Conservation (phyloP, 2,797 vertebrate species). For the Lacerta bilineata region DNA sequence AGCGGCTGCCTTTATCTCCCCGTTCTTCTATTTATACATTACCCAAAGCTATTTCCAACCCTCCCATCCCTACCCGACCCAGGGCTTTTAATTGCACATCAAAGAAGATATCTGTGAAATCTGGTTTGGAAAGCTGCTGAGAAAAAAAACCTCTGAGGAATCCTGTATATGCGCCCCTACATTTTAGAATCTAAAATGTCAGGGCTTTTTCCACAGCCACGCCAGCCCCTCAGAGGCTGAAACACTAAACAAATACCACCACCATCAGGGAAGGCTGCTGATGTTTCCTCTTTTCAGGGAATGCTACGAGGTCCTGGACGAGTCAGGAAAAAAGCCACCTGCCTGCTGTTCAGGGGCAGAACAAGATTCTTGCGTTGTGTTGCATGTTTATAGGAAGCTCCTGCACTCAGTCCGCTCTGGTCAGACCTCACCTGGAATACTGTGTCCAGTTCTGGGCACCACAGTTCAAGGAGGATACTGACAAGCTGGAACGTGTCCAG, state of each 20-base stretch:
- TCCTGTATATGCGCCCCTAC: constrained; percentile 50
- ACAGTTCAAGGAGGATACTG: no score
- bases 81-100: constrained; percentile 63
- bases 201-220: constrained; percentile 34
- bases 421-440: no score
- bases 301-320: background rate
- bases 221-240: constrained; percentile 22
- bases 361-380: background rate
- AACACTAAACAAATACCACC: constrained; percentile 38
- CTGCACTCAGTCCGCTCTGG: no score
- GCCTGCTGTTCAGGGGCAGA: background rate
- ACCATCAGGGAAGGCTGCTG: background rate
- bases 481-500: no score
- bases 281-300: background rate
- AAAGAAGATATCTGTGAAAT: constrained; percentile 52
- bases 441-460: no score
- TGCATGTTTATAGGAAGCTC: no score
- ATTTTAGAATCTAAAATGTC: constrained; percentile 38
- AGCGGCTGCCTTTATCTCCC: constrained; percentile 59
- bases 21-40: constrained; percentile 61
- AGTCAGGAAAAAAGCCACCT: background rate
- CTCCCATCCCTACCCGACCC: constrained; percentile 32
- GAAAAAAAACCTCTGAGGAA: constrained; percentile 47
- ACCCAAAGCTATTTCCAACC: constrained; percentile 63
- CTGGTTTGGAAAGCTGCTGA: constrained; percentile 55